Conservation (phyloP, 2,797 vertebrate species). For the Urophycis tenuis region DNA sequence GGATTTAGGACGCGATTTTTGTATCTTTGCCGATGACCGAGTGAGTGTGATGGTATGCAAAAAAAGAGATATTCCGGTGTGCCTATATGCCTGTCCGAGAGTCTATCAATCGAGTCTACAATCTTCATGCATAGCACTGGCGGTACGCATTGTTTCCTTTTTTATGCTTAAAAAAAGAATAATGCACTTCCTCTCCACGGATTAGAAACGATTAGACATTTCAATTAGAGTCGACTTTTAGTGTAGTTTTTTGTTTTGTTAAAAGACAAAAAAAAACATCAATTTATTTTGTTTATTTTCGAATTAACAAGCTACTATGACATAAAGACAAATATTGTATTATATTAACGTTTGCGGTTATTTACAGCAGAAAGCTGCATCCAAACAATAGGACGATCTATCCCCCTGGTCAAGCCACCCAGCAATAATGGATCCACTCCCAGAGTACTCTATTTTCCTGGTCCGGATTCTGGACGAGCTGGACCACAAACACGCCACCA, state of each 20-base stretch:
- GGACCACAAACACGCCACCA: slow-evolving; percentile 77
- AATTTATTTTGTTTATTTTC: background rate
- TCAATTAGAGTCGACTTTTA: background rate
- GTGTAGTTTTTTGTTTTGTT: background rate
- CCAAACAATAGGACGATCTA: slow-evolving; percentile 19
- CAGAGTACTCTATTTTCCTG: slow-evolving; percentile 82
- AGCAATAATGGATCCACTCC: slow-evolving; percentile 76
- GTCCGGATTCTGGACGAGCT: slow-evolving; percentile 86
- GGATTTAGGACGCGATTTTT: background rate
- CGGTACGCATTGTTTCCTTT: background rate
- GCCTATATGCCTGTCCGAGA: background rate
- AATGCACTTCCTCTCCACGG: background rate
- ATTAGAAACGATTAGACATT: background rate
- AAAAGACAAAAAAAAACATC: background rate
- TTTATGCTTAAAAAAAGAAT: background rate
- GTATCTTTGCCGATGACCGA: background rate
- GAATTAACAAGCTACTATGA: background rate
- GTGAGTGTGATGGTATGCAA: slow-evolving; percentile 7
- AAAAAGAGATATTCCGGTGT: background rate
- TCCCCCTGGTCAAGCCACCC: background rate
- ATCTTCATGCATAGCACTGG: background rate
- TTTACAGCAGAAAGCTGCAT: slow-evolving; percentile 31
- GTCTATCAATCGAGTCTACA: background rate
- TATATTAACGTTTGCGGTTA: slow-evolving; percentile 28
- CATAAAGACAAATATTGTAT: background rate